Percentiles rank a stretch among this genome's conserved stretches.
Evolutionary conservation across 64 coral and sea anemone genomes (phyloP).

Genomic region (Porites australiensis): DNA sequence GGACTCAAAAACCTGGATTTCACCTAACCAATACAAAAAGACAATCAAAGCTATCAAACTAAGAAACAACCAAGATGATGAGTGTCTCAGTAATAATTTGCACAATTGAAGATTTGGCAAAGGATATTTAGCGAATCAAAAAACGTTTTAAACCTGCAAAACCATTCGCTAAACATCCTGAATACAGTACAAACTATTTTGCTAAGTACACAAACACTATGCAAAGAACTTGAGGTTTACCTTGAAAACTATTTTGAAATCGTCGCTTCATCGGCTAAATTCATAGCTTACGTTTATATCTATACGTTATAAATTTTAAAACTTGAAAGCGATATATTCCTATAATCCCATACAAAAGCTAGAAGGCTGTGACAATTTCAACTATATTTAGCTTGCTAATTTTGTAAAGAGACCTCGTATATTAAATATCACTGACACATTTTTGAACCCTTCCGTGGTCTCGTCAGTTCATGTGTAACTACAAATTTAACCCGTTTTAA

Average conservation of each 20-base stretch:
- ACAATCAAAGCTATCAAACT: too few species aligned
- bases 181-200: too few species aligned
- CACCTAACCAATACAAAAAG: too few species aligned
- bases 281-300: neutral
- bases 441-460: neutral
- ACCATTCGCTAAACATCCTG: too few species aligned
- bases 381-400: neutral
- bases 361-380: neutral
- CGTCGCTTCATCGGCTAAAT: neutral
- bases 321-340: neutral
- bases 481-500: neutral
- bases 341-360: conserved; percentile 18
- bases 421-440: conserved; percentile 29
- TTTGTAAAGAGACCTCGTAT: conserved; percentile 1
- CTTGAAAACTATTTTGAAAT: neutral
- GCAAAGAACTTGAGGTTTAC: neutral
- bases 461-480: neutral
- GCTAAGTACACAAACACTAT: neutral
- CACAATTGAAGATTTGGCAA: too few species aligned
- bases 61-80: too few species aligned
- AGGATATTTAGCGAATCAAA: too few species aligned
- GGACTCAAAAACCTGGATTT: too few species aligned
- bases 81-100: too few species aligned
- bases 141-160: too few species aligned
- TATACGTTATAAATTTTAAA: conserved; percentile 27